Base-by-base conservation (phyloP, 1,140 invertebrate species). In the Hestina assimilis region DNA sequence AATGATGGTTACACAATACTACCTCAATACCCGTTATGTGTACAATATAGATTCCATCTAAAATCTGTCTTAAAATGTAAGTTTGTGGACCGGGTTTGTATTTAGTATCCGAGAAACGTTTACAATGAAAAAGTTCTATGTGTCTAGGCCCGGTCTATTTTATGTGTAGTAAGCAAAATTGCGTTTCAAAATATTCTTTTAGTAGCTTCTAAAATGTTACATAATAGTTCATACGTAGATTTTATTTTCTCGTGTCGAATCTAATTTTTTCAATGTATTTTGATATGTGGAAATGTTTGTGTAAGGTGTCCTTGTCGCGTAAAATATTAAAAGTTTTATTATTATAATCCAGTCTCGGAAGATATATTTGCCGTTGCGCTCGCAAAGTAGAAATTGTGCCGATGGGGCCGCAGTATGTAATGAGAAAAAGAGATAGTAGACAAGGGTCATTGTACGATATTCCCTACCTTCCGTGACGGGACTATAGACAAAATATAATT, bases 1-100 rank as follows among this genome's bases (percentile, higher is more conserved):
- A n/a, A 57, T 60, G 75, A 72, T 66, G 81, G 81, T 63, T 74
- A 68, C 69, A 77, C 76, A 83, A 85, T 87, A 85, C 84, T 87
- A 83, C 84, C 84, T 66, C 84, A 87, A 87, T 87, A 87, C 84
- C 84, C 84, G 65, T 63, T 41, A 75, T 47, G 73, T 83, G 79
- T 85, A 80, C 59, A 69, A 74, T 59, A 75, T 79, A 75, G 69
- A 72, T 74, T 65, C 72, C 71, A 72, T 78, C 66, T 79, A 80
- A 79, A n/a, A 77, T 71, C 79, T 81, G 79, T 80, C 70, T 83
- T 77, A 71, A 76, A 75, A 60, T 65, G 52, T 81, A 77, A 79
- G 74, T 46, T 63, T 56, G 64, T 21, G 48, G 75, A 69, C 71
- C 74, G 78, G 73, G 73, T 75, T 81, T 51, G 31, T 19, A 33